A percentile compares a stretch with the other conserved stretches of the same genome.
Evolutionary conservation across 2,888 invertebrate species (phyloP).

Genomic region (Agriopis aurantiaria): DNA sequence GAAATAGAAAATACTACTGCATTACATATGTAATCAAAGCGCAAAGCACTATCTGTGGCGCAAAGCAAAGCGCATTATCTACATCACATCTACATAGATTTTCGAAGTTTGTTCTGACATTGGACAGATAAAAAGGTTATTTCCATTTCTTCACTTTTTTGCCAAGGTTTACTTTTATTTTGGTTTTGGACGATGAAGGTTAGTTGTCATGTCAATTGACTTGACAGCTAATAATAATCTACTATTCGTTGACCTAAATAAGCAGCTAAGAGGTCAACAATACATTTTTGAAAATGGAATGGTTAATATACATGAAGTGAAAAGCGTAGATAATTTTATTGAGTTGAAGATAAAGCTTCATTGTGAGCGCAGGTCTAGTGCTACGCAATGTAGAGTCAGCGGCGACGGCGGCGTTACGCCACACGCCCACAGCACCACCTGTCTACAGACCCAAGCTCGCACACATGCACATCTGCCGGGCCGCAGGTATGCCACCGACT

Average conservation of each 20-base stretch:
- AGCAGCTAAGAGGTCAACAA: neutral
- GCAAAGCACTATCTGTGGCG: too few relatives aligned
- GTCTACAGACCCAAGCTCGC: constrained; percentile 44
- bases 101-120: too few relatives aligned
- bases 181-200: too few relatives aligned
- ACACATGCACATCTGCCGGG: constrained; percentile 50
- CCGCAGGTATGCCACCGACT: constrained; percentile 68
- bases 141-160: too few relatives aligned
- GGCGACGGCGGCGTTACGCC: constrained; percentile 72
- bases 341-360: constrained; percentile 41
- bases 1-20: too few relatives aligned
- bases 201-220: too few relatives aligned
- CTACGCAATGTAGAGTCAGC: constrained; percentile 74
- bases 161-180: too few relatives aligned
- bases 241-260: neutral
- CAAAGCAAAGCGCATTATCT: too few relatives aligned
- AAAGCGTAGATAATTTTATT: constrained; percentile 30
- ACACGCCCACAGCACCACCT: constrained; percentile 70
- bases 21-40: too few relatives aligned
- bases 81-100: too few relatives aligned
- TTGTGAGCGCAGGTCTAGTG: constrained; percentile 62
- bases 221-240: too few relatives aligned
- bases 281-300: constrained; percentile 6
- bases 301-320: constrained; percentile 9
- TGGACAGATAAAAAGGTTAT: too few relatives aligned